Percentiles rank a stretch among this genome's conserved stretches.
These are phyloP conservation scores for Melieria omissa DNA, from an alignment of 2,888 invertebrate species.

Conservation along the genomic window DNA sequence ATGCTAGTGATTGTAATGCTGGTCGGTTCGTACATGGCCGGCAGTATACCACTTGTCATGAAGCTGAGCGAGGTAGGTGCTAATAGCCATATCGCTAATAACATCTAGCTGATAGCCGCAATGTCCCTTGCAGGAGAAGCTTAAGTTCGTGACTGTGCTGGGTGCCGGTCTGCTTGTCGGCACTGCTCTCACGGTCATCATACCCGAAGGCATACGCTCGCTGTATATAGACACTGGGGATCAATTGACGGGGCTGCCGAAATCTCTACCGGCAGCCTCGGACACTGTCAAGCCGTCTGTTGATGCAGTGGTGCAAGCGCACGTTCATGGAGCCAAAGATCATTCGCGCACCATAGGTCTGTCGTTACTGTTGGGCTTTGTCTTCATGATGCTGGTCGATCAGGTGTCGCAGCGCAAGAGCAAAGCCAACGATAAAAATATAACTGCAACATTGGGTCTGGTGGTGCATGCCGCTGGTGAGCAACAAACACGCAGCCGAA, in stretches of 20 bases:
- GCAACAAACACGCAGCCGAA: constrained; percentile 21
- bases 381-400: constrained; percentile 97
- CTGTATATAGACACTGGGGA: constrained; percentile 69
- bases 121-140: constrained; percentile 82
- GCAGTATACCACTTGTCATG: constrained; percentile 93
- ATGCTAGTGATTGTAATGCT: constrained; percentile 92
- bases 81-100: constrained; percentile 9
- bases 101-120: neutral
- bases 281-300: neutral
- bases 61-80: constrained; percentile 89
- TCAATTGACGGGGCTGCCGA: constrained; percentile 7
- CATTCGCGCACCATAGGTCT: constrained; percentile 79
- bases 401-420: constrained; percentile 75
- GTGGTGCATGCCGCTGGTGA: constrained; percentile 97
- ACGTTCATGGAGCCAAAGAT: constrained; percentile 44
- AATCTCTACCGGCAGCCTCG: neutral
- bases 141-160: constrained; percentile 92
- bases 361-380: constrained; percentile 91
- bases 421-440: constrained; percentile 74
- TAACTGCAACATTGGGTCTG: constrained; percentile 95
- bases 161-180: constrained; percentile 98
- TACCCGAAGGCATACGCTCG: constrained; percentile 97
- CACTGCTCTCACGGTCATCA: constrained; percentile 96
- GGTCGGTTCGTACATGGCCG: constrained; percentile 94
- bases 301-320: neutral